Conservation (phyloP, 2,797 vertebrate species). For the Lacerta agilis region DNA sequence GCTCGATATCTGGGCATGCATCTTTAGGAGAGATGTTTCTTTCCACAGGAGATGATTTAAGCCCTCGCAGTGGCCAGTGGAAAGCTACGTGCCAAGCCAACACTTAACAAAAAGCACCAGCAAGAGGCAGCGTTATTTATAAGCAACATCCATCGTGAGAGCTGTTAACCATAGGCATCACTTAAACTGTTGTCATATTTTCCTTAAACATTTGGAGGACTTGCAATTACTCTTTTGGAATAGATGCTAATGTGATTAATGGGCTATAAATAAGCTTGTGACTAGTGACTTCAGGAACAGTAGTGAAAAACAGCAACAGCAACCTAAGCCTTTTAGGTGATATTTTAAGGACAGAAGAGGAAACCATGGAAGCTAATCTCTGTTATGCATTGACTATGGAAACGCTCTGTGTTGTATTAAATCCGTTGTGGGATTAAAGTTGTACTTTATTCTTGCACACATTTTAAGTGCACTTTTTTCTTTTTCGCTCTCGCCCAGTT, state of each 20-base stretch:
- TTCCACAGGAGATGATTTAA: conserved; percentile 2
- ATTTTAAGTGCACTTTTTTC: no score
- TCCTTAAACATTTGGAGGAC: conserved; percentile 52
- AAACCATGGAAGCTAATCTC: background rate
- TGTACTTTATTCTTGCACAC: no score
- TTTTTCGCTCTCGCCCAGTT: no score
- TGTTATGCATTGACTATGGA: background rate
- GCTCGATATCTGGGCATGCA: conserved; percentile 13
- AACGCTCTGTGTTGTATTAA: background rate
- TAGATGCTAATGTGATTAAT: conserved; percentile 20
- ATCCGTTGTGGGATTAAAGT: background rate
- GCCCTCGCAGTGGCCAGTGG: background rate
- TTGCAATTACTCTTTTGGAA: conserved; percentile 50
- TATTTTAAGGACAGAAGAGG: conserved; percentile 7
- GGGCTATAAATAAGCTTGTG: background rate
- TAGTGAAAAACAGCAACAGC: background rate
- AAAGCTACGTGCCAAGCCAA: conserved; percentile 25
- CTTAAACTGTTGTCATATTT: conserved; percentile 64
- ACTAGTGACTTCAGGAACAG: background rate
- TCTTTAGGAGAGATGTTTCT: background rate
- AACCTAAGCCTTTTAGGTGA: background rate
- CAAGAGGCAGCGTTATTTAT: conserved; percentile 53
- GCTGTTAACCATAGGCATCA: conserved; percentile 45
- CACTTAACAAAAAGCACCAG: conserved; percentile 26
- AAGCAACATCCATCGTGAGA: conserved; percentile 56